Base-by-base conservation (phyloP, 2,888 invertebrate genomes). In the Anthoptus insignis region DNA sequence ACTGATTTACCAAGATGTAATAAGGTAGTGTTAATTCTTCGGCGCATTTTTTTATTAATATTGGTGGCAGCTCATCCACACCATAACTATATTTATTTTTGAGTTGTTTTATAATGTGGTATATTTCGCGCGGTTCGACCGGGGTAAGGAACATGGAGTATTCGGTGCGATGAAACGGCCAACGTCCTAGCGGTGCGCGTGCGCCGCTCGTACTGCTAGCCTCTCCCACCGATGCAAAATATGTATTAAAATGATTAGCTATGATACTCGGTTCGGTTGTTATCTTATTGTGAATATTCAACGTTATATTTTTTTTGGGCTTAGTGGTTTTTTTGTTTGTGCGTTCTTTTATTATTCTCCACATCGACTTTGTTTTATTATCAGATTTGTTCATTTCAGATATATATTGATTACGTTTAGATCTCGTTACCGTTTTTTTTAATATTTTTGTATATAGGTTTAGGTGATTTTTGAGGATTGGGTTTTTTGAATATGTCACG, bases 221-320 rank as follows among this genome's bases (percentile, higher is more conserved):
- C 8, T 14, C 21, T 32, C 63, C 63, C 8, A 57, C 27, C 27
- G 63, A 57, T 13, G 63, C 63, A 8, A 64, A 64, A 8, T 19
- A 57, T 7, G 27, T 7, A 29, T 64, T 57, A 14, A 64, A 57
- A 9, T 14, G 13, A 14, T 57, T 57, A 24, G 57, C 56, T 24
- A 57, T 24, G 11, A n/a, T 14, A 1, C 13, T 34, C 9, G 19
- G 37, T 3, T 47, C 47, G 1, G 45, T 34, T 1, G 34, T 58
- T 58, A 58, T 21, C 7, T 21, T 34, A 19, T 58, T 32, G 34
- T 45, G 21, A 21, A 47, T 58, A 9, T 32, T 29, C 11, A 58
- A 9, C 19, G 19, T 21, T 7, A 58, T 45, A 22, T 58, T 58
- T 0, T 11, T 16, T 58, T 47, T 58, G 32, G n/a, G 4, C 11